A percentile compares a stretch with the other conserved stretches of the same genome.
Conservation (phyloP, 1,140 invertebrate genomes). For the Drosophila suzukii region DNA sequence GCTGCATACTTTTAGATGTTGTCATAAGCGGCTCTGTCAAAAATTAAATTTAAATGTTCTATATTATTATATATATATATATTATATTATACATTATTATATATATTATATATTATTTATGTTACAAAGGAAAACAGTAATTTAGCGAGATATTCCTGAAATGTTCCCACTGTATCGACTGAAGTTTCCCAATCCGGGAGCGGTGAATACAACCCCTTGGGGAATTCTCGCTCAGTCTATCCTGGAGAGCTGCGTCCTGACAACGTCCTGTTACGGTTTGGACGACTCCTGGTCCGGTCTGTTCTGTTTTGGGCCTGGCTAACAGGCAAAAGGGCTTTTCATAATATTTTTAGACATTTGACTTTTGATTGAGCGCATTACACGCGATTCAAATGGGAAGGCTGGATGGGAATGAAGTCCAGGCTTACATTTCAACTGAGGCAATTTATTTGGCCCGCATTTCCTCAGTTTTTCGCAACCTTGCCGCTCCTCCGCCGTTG, state of each 20-base stretch:
- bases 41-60: too few species aligned
- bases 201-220: constrained; percentile 32
- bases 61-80: too few species aligned
- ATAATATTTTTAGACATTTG: constrained; percentile 83
- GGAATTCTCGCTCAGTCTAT: constrained; percentile 31
- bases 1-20: too few species aligned
- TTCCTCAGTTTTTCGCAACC: constrained; percentile 12
- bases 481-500: neutral
- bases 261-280: constrained; percentile 25
- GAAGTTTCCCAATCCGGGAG: neutral
- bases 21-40: too few species aligned
- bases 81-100: too few species aligned
- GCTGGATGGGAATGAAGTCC: constrained; percentile 11
- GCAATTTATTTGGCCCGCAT: constrained; percentile 73
- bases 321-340: constrained; percentile 73
- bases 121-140: too few species aligned
- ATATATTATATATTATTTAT: too few species aligned
- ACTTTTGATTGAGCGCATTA: constrained; percentile 83
- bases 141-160: neutral
- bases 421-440: constrained; percentile 73
- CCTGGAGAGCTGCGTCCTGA: constrained; percentile 27
- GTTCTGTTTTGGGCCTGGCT: constrained; percentile 13
- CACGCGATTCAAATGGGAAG: constrained; percentile 53
- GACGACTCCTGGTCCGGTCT: constrained; percentile 28
- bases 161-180: constrained; percentile 14